Evolutionary conservation across 1,140 invertebrate species (phyloP).

Genomic region (Cydia splendana): DNA sequence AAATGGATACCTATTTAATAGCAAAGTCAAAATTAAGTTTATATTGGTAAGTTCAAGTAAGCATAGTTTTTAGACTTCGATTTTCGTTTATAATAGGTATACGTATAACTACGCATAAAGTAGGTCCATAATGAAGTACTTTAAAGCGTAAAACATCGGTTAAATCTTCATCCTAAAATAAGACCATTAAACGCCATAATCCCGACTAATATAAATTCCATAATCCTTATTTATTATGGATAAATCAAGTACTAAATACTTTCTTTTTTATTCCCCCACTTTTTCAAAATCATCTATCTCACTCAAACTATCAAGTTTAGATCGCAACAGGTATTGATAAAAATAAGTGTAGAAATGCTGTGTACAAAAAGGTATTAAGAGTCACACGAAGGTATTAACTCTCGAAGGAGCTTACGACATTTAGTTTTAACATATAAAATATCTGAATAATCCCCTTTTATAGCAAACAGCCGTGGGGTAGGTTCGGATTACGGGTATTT

Average conservation of each 20-base stretch:
- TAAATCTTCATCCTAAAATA: background rate
- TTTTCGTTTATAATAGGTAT: no score
- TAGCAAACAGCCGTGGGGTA: background rate
- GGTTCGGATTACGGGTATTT: conserved; percentile 1
- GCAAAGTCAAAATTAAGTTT: no score
- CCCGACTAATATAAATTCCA: background rate
- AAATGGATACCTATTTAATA: no score
- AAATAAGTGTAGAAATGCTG: no score
- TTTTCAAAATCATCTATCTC: background rate
- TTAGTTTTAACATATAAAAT: background rate
- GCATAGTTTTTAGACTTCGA: no score
- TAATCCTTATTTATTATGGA: background rate
- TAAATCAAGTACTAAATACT: background rate
- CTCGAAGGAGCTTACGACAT: background rate
- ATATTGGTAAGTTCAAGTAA: no score
- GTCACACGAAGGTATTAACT: background rate
- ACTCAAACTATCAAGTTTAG: background rate
- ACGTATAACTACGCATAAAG: no score
- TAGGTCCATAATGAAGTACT: no score
- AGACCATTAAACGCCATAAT: background rate
- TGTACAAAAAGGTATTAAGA: background rate
- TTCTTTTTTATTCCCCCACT: background rate
- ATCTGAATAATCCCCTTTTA: background rate
- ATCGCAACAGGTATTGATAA: background rate
- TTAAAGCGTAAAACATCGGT: no score